These are phyloP conservation scores for Epinephelus cyanopodus DNA, from an alignment of 2,113 vertebrate genomes.

Conservation along the genomic window DNA sequence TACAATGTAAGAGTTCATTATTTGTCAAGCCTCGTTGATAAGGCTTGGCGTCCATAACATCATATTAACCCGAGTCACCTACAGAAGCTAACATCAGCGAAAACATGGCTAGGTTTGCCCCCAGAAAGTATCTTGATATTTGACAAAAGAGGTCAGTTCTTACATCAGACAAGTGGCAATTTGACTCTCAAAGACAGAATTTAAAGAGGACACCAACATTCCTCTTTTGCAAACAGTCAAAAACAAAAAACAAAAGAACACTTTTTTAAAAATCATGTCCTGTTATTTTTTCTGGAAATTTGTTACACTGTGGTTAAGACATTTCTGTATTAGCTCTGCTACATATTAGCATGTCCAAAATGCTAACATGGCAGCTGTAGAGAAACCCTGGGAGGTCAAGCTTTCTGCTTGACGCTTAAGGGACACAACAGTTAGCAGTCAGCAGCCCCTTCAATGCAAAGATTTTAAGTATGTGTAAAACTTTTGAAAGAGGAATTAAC, in stretches of 20 bases:
- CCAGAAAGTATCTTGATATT: constrained; percentile 30
- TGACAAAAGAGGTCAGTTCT: constrained; percentile 29
- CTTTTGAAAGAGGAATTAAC: neutral
- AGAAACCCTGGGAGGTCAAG: neutral
- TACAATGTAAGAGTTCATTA: constrained; percentile 79
- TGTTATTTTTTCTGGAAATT: neutral
- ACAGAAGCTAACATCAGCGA: constrained; percentile 58
- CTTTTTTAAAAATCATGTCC: neutral
- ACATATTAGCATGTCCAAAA: neutral
- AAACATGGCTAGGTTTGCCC: constrained; percentile 43
- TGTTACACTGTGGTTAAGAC: neutral
- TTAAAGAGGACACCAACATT: constrained; percentile 10
- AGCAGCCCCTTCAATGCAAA: neutral
- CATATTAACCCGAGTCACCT: constrained; percentile 71
- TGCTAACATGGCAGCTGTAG: neutral
- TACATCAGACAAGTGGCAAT: constrained; percentile 36
- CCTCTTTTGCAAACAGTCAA: neutral
- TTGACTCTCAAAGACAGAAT: constrained; percentile 42
- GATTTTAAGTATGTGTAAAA: neutral
- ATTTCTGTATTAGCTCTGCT: neutral
- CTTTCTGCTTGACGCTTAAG: neutral
- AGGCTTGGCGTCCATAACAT: constrained; percentile 79
- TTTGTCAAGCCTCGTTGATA: constrained; percentile 73
- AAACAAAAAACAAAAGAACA: neutral
- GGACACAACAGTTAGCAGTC: neutral